phyloP scores from a whole-genome alignment of 2,797 vertebrate genomes.

The Phoebastria nigripes region DNA sequence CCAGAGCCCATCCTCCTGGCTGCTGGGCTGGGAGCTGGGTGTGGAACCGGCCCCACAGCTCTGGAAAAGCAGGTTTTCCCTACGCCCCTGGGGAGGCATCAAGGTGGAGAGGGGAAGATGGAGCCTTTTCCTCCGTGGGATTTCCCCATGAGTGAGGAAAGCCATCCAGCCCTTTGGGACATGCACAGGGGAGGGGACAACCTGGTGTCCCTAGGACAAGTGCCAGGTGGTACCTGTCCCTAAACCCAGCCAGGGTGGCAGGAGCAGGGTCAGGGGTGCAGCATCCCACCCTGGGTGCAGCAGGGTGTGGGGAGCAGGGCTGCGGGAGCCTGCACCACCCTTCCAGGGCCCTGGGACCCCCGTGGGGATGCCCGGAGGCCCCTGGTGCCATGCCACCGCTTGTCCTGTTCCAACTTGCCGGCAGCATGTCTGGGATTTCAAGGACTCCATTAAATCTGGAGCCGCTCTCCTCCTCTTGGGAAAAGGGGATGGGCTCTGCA shows the following conservation, averaged over 20 bases:
- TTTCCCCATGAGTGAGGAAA: background rate
- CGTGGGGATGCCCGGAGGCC: background rate
- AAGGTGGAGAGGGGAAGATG: background rate
- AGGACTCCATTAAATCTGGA: background rate
- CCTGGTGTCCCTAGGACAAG: background rate
- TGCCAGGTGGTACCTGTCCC: background rate
- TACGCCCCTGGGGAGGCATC: background rate
- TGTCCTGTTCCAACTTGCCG: background rate
- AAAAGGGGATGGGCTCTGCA: fast-evolving
- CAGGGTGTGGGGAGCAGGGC: background rate
- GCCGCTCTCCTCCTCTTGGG: background rate
- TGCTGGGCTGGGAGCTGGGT: background rate
- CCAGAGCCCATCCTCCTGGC: background rate
- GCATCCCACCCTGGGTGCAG: background rate
- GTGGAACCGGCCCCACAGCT: background rate
- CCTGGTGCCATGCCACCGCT: background rate
- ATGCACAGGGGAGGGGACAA: background rate
- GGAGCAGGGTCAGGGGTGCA: background rate
- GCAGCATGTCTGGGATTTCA: background rate
- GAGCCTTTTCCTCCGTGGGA: background rate
- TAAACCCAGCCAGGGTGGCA: background rate
- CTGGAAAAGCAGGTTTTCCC: constrained; percentile 46
- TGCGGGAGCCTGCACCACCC: fast-evolving
- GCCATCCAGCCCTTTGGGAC: background rate
- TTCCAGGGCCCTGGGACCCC: background rate